phyloP scores from a whole-genome alignment of 2,888 invertebrate species.

The Nebria salina region DNA sequence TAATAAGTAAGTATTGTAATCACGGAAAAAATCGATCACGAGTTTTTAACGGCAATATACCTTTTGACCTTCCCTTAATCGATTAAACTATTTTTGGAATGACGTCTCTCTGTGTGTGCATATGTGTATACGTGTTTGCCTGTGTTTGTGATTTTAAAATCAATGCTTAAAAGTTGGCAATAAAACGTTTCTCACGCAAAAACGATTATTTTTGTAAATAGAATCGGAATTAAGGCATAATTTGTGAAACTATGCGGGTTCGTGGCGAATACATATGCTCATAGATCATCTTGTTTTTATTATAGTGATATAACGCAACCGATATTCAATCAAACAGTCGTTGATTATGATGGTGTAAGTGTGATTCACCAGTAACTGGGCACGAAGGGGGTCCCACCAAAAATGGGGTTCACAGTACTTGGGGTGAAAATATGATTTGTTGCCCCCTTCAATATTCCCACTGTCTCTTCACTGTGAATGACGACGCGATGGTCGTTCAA shows the following conservation, averaged over 20 bases:
- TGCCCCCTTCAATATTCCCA: conserved; percentile 43
- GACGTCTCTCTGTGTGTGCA: too few species aligned
- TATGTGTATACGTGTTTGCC: too few species aligned
- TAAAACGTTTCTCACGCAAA: neutral
- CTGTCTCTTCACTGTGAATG: conserved; percentile 16
- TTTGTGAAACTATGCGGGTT: conserved; percentile 3
- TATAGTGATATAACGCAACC: conserved; percentile 34
- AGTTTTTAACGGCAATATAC: too few species aligned
- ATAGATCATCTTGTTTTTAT: conserved; percentile 25
- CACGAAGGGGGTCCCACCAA: conserved; percentile 15
- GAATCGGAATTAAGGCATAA: neutral
- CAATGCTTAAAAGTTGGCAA: too few species aligned
- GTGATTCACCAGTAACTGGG: conserved; percentile 43
- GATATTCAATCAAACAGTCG: conserved; percentile 44
- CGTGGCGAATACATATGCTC: neutral
- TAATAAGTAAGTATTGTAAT: too few species aligned
- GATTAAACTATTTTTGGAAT: too few species aligned
- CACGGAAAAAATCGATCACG: too few species aligned
- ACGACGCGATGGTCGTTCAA: conserved; percentile 9
- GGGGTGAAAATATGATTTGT: conserved; percentile 46
- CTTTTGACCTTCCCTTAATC: too few species aligned
- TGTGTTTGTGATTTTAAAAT: too few species aligned
- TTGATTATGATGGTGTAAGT: conserved; percentile 45
- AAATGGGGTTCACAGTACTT: conserved; percentile 26
- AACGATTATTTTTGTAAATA: neutral